Evolutionary conservation across 2,797 vertebrate genomes (phyloP).

Genomic region (Clarias pachynema): DNA sequence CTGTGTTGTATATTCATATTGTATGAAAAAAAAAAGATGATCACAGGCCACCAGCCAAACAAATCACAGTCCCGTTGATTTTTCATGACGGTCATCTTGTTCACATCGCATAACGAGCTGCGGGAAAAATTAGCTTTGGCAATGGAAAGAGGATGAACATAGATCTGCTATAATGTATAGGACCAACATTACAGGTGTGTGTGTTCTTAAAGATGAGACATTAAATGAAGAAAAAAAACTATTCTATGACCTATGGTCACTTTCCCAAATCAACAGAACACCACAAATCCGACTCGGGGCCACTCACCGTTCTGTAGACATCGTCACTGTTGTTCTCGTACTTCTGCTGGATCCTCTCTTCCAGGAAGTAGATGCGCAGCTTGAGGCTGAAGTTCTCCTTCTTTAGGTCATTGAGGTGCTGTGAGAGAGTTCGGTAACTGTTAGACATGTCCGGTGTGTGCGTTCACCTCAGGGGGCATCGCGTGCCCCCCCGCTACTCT

Average conservation of each 20-base stretch:
- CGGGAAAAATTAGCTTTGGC: background rate
- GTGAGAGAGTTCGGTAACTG: slow-evolving; percentile 94
- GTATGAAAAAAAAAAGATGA: background rate
- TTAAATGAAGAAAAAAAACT: background rate
- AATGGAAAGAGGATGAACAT: background rate
- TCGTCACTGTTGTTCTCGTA: slow-evolving; percentile 90
- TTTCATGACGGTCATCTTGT: background rate
- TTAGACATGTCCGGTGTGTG: slow-evolving; percentile 90
- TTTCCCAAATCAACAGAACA: background rate
- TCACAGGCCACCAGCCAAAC: background rate
- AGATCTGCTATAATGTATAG: background rate
- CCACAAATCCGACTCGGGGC: background rate
- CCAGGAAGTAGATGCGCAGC: slow-evolving; percentile 98
- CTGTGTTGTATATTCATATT: background rate
- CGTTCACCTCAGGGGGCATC: slow-evolving; percentile 69
- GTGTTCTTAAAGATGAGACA: background rate
- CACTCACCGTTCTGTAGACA: slow-evolving; percentile 89
- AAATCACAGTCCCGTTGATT: slow-evolving; percentile 1
- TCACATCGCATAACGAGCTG: background rate
- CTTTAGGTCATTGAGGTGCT: slow-evolving; percentile 98
- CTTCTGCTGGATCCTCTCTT: slow-evolving; percentile 96
- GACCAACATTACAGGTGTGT: too few relatives aligned
- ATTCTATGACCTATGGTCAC: background rate
- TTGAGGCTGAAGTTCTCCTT: slow-evolving; percentile 99
- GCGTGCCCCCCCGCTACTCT: slow-evolving; percentile 67